Conservation (phyloP, 30 jellyfish, hydroid and myxozoan species). For the Hydractinia symbiolongicarpus region DNA sequence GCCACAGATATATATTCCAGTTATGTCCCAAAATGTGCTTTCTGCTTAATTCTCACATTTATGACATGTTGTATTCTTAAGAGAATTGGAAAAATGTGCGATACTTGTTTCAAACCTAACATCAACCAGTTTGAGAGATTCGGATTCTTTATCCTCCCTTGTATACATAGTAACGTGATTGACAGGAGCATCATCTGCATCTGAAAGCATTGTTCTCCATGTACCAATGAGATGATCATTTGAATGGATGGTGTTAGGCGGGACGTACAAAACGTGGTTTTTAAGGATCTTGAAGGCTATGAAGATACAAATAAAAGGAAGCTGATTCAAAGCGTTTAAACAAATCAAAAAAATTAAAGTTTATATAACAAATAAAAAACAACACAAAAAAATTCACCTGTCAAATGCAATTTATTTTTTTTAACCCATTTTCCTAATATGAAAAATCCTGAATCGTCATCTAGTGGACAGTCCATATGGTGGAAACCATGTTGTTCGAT, state of each 20-base stretch:
- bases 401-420: not conserved
- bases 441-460: conserved; percentile 14
- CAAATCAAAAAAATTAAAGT: not conserved
- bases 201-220: conserved; percentile 8
- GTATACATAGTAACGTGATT: not conserved
- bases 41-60: too few relatives aligned
- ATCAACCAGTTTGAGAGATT: not conserved
- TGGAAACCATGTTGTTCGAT: conserved; percentile 7
- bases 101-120: not conserved
- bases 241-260: conserved; percentile 8
- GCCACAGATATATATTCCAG: too few relatives aligned
- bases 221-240: not conserved
- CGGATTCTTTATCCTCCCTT: not conserved
- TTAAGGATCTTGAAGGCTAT: not conserved
- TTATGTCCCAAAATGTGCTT: too few relatives aligned
- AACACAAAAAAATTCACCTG: not conserved
- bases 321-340: not conserved
- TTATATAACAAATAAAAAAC: not conserved
- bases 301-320: not conserved
- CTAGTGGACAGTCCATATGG: conserved; percentile 17
- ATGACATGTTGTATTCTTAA: too few relatives aligned
- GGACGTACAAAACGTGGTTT: conserved; percentile 7
- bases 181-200: not conserved
- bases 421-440: not conserved
- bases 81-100: too few relatives aligned